Percentiles rank a stretch among this genome's conserved stretches.
phyloP scores from a whole-genome alignment of 2,888 invertebrate species.

The Globia sparganii region DNA sequence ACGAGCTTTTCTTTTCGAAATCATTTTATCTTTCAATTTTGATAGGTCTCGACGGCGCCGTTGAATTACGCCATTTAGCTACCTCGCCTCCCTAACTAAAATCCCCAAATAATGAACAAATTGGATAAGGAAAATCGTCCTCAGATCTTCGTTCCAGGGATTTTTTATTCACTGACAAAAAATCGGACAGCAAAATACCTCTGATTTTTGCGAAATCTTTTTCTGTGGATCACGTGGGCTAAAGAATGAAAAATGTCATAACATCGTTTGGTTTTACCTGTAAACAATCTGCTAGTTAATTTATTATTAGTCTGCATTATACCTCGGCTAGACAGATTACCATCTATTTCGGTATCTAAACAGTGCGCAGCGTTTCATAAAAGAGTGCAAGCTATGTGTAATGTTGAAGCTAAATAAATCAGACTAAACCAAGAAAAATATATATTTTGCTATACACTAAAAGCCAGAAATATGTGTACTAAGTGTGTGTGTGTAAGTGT shows the following conservation, averaged over 20 bases:
- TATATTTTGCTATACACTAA: neutral
- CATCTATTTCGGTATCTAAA: constrained; percentile 22
- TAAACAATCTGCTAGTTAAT: constrained; percentile 24
- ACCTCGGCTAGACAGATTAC: constrained; percentile 18
- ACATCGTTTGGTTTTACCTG: constrained; percentile 20
- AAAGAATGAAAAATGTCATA: constrained; percentile 18
- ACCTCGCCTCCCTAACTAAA: too few species aligned
- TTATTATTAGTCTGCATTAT: constrained; percentile 24
- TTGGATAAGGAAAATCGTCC: neutral
- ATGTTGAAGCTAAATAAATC: constrained; percentile 24
- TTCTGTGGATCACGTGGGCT: neutral
- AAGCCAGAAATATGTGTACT: neutral
- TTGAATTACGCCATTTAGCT: too few species aligned
- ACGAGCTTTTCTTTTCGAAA: too few species aligned
- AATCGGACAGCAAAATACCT: neutral
- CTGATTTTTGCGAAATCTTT: neutral
- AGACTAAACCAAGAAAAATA: neutral
- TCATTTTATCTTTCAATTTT: too few species aligned
- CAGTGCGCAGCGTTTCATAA: constrained; percentile 12
- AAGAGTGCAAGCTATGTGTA: neutral
- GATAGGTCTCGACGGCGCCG: too few species aligned
- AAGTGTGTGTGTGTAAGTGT: neutral
- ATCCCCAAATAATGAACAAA: neutral
- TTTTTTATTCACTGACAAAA: neutral
- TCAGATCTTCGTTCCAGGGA: neutral